Conservation (phyloP, 2,797 vertebrate genomes). For the Chelidonichthys spinosus region DNA sequence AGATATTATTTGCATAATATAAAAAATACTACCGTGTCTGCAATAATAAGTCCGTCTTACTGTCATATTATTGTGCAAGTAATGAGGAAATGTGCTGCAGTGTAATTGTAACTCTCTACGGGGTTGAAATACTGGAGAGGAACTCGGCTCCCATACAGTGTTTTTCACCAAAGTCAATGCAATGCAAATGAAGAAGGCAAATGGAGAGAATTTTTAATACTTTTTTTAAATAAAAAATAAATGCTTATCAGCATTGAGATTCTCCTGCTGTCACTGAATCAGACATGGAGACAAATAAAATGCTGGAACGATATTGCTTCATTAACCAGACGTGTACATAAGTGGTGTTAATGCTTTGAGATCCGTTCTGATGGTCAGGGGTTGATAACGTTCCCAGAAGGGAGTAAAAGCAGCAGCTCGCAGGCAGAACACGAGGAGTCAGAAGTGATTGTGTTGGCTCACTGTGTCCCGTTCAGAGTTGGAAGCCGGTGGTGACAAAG, state of each 20-base stretch:
- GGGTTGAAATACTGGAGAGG: not conserved
- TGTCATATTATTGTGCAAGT: not conserved
- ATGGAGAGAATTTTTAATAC: too few relatives aligned
- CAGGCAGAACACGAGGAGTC: not conserved
- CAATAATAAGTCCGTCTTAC: too few relatives aligned
- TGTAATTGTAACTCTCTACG: not conserved
- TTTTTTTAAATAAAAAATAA: too few relatives aligned
- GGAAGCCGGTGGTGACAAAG: not conserved
- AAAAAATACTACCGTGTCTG: too few relatives aligned
- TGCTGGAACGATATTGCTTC: not conserved
- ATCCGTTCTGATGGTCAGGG: not conserved
- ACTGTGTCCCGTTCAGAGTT: slow-evolving; percentile 3
- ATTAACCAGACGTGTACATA: not conserved
- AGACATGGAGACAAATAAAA: too few relatives aligned
- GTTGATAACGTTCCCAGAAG: slow-evolving; percentile 3
- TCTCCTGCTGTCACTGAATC: too few relatives aligned
- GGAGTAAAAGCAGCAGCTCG: not conserved
- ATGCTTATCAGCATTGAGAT: too few relatives aligned
- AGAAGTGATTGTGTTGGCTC: not conserved
- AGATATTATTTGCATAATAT: not conserved
- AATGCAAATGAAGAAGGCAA: too few relatives aligned
- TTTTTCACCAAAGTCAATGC: not conserved
- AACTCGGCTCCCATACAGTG: not conserved
- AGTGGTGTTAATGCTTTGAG: not conserved
- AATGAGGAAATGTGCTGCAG: not conserved